phyloP scores from a whole-genome alignment of 2,797 vertebrate genomes.

The Threskiornis aethiopicus region DNA sequence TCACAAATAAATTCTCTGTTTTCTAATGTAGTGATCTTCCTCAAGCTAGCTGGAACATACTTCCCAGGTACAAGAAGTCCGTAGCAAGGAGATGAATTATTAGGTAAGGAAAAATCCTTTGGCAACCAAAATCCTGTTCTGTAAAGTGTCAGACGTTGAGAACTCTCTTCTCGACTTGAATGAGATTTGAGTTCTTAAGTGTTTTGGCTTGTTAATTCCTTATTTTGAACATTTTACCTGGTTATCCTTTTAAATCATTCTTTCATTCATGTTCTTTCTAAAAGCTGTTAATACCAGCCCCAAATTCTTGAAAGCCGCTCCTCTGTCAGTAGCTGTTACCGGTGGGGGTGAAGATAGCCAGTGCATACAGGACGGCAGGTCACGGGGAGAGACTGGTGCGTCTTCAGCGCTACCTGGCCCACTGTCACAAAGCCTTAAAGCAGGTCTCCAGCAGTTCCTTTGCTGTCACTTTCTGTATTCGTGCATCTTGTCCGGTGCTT shows the following conservation, averaged over 20 bases:
- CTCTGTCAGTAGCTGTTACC: neutral
- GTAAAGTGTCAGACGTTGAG: neutral
- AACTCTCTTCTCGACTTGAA: neutral
- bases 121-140: neutral
- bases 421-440: neutral
- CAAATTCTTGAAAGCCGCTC: neutral
- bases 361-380: neutral
- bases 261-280: neutral
- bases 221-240: neutral
- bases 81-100: neutral
- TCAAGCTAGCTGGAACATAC: neutral
- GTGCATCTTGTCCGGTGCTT: neutral
- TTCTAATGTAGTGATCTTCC: neutral
- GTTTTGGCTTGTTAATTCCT: neutral
- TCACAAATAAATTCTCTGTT: neutral
- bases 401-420: neutral
- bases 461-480: neutral
- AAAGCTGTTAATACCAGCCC: neutral
- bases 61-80: neutral
- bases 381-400: neutral
- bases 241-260: neutral
- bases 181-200: neutral
- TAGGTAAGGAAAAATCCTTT: neutral
- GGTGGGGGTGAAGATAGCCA: neutral
- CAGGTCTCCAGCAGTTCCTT: slow-evolving; percentile 9